Base-by-base conservation (phyloP, 2,888 invertebrate species). In the Chloroclystis v-ata region DNA sequence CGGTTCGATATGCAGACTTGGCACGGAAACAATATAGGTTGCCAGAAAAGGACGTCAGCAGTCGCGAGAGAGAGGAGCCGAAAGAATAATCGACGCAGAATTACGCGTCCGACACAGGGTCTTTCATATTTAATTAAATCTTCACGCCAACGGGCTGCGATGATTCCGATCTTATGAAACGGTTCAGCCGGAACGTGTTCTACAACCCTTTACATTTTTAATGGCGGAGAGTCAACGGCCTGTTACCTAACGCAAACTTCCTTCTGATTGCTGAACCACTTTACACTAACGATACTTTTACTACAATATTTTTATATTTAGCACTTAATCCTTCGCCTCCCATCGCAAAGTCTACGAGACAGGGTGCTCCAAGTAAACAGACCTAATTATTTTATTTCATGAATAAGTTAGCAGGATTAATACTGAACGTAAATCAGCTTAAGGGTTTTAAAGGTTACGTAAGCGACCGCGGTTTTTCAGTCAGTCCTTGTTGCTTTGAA, bases 11-110 rank as follows among this genome's bases (percentile, higher is more conserved):
- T 73, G 69, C 66, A 73, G 70, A 72, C 72, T 81, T 81, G 80
- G 80, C 81, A 78, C 77, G 77, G 72, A 68, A 74, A 75, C 78
- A 72, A 78, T 78, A 72, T 76, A 69, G 76, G 74, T 68, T 78
- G 80, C 77, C 79, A 79, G 80, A 80, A 78, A 76, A 77, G 75
- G 78, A 79, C 72, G 73, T 71, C 69, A 69, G 69, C 64, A 66
- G 69, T 65, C 64, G 69, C 59, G 75, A 72, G 70, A 71, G 72
- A 71, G 75, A 75, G 66, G 67, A 69, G 64, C 64, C 57, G 64
- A 74, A 73, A 75, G 67, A 72, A 72, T 67, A 72, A 68, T 70
- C 69, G 65, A 65, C 72, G 54, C 63, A 61, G 63, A 69, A 69
- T 75, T 73, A 67, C 68, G 68, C 66, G 67, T 60, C 63, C 63